These are phyloP conservation scores for Neogale vison DNA, from an alignment of 2,113 vertebrate genomes.

Conservation along the genomic window DNA sequence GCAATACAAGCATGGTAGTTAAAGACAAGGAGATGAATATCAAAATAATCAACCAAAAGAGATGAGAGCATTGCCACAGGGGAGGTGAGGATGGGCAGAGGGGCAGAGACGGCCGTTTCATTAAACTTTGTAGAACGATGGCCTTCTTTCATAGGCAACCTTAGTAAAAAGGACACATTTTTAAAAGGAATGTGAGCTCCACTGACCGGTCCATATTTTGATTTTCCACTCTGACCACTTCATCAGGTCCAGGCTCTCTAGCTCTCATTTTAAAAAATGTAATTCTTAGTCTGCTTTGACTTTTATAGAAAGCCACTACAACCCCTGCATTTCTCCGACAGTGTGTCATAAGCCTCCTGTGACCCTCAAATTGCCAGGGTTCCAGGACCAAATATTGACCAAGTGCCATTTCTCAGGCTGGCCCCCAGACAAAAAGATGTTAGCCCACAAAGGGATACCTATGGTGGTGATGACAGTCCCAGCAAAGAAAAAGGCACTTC, in stretches of 20 bases:
- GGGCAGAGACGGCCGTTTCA: neutral
- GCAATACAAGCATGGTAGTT: neutral
- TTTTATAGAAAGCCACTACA: neutral
- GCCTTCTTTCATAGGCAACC: neutral
- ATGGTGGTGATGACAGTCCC: conserved; percentile 99
- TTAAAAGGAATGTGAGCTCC: neutral
- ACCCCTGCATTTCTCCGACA: neutral
- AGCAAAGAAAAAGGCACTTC: conserved; percentile 99
- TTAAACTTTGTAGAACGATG: neutral
- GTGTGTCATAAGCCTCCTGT: neutral
- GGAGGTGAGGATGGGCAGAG: accelerated
- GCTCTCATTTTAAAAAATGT: neutral
- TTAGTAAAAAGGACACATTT: neutral
- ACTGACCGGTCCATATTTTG: neutral
- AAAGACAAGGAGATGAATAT: neutral
- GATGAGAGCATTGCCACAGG: neutral
- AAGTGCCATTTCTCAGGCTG: neutral
- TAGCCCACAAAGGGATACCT: conserved; percentile 84
- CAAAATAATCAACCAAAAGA: neutral
- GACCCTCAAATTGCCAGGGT: neutral
- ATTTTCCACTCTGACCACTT: neutral
- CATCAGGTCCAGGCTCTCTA: neutral
- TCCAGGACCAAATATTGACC: neutral
- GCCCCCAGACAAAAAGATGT: neutral
- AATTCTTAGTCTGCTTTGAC: neutral